phyloP scores from a whole-genome alignment of 2,113 vertebrate species.

The Oryctolagus cuniculus region DNA sequence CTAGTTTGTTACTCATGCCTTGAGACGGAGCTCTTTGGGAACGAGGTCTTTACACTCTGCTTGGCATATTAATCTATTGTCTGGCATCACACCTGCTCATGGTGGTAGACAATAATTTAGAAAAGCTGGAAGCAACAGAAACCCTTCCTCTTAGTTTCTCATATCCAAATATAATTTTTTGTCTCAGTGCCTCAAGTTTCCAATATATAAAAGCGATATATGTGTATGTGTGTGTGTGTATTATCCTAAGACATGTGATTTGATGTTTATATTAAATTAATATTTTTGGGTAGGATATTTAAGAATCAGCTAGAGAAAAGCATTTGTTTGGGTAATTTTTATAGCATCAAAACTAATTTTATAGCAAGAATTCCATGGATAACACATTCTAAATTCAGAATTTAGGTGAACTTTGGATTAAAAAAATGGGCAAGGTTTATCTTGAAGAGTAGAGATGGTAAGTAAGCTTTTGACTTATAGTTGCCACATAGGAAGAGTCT shows the following conservation, averaged over 20 bases:
- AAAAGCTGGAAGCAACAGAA: conserved; percentile 5
- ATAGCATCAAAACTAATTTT: conserved; percentile 11
- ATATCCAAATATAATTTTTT: neutral
- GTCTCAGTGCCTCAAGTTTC: neutral
- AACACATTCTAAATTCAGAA: conserved; percentile 49
- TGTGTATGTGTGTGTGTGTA: neutral
- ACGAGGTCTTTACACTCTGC: conserved; percentile 26
- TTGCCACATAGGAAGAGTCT: neutral
- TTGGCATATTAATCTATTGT: neutral
- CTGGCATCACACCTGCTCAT: neutral
- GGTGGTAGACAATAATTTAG: neutral
- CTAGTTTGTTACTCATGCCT: neutral
- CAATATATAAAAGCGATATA: neutral
- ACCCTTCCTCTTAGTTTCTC: conserved; percentile 12
- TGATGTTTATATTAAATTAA: conserved; percentile 30
- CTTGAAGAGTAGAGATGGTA: conserved; percentile 18
- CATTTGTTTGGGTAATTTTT: conserved; percentile 41
- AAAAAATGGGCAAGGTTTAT: conserved; percentile 49
- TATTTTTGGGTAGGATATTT: conserved; percentile 35
- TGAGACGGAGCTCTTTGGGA: neutral
- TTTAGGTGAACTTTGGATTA: conserved; percentile 62
- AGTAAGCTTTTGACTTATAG: conserved; percentile 53
- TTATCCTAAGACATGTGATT: conserved; percentile 13
- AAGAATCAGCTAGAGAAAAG: conserved; percentile 51
- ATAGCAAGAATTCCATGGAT: neutral